Conservation (phyloP, 2,797 vertebrate species). For the Anniella stebbinsi region DNA sequence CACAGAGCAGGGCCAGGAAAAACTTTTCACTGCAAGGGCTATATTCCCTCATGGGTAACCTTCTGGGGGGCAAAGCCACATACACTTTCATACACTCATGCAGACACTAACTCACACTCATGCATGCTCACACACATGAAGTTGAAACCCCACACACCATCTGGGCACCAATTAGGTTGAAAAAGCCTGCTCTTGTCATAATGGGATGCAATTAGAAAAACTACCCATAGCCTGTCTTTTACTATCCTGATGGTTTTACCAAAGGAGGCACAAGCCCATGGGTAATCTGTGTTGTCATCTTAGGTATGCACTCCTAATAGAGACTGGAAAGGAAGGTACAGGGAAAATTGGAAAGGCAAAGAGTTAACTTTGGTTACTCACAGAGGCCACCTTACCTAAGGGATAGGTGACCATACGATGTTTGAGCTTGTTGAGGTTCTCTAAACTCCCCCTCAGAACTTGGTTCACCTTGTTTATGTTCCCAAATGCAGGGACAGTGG, state of each 20-base stretch:
- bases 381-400: background rate
- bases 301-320: rapidly evolving
- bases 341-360: background rate
- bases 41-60: background rate
- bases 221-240: background rate
- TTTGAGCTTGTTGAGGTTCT: too few species aligned
- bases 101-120: too few species aligned
- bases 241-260: background rate
- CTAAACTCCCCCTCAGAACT: too few species aligned
- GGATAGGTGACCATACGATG: too few species aligned
- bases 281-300: background rate
- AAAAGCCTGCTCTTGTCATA: background rate
- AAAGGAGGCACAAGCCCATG: background rate
- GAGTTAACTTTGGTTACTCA: background rate
- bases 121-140: too few species aligned
- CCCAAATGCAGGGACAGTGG: too few species aligned
- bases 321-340: background rate
- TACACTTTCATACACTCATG: background rate
- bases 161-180: background rate
- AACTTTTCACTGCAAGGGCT: background rate
- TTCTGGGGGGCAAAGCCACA: too few species aligned
- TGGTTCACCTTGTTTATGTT: too few species aligned
- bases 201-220: background rate
- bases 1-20: background rate
- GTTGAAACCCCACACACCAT: too few species aligned